Percentiles rank a stretch among this genome's conserved stretches.
These are phyloP conservation scores for Nephrotoma flavescens DNA, from an alignment of 2,888 invertebrate species.

Conservation along the genomic window DNA sequence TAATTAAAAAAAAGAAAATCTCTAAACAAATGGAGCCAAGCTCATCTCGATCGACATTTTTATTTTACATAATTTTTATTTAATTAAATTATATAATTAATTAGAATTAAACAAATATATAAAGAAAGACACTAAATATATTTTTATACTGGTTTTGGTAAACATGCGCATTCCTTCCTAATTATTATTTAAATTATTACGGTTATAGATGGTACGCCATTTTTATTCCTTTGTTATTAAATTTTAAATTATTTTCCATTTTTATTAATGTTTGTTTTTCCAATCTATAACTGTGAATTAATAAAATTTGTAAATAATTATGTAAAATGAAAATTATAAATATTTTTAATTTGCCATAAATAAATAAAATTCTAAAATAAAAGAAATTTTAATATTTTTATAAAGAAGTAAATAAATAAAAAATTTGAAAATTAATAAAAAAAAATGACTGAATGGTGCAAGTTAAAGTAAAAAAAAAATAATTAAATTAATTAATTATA, in stretches of 20 bases:
- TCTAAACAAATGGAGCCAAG: conserved; percentile 3
- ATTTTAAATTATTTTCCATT: neutral
- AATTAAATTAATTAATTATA: neutral
- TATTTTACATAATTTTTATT: conserved; percentile 2
- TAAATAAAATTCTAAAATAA: neutral
- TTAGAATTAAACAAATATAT: neutral
- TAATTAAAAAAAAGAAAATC: neutral
- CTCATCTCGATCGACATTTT: neutral
- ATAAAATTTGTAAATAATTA: neutral
- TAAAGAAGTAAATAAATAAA: neutral
- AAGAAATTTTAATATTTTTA: neutral
- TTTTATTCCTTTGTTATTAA: neutral
- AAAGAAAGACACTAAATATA: neutral
- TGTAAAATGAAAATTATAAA: neutral
- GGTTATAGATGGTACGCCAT: neutral
- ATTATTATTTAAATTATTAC: neutral
- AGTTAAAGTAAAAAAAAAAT: neutral
- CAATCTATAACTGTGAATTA: neutral
- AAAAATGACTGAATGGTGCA: neutral
- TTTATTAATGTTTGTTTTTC: neutral
- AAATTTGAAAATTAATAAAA: neutral
- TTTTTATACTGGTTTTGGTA: neutral
- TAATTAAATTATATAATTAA: neutral
- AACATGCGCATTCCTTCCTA: neutral
- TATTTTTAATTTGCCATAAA: neutral